A percentile compares a stretch with the other conserved stretches of the same genome.
phyloP scores from a whole-genome alignment of 2,888 invertebrate species.

The Neelides folsomi region DNA sequence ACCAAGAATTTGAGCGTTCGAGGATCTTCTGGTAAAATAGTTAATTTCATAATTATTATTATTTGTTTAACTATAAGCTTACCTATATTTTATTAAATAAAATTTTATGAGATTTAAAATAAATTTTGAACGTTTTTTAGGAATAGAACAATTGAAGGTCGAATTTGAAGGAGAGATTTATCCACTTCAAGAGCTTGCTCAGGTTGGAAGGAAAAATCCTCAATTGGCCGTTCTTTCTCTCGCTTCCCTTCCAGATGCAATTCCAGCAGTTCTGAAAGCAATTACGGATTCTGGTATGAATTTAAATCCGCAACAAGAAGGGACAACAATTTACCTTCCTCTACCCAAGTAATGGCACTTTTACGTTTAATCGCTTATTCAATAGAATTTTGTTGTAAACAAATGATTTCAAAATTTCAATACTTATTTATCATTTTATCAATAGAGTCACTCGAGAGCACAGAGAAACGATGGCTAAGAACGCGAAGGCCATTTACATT shows the following conservation, averaged over 20 bases:
- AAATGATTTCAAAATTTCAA: not conserved
- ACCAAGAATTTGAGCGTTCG: constrained; percentile 64
- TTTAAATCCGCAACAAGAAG: constrained; percentile 87
- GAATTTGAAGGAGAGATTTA: constrained; percentile 65
- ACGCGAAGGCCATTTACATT: constrained; percentile 66
- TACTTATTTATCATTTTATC: not conserved
- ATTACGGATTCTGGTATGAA: constrained; percentile 72
- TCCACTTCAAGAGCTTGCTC: constrained; percentile 73
- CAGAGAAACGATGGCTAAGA: constrained; percentile 72
- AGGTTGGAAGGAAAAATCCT: constrained; percentile 73
- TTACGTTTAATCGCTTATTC: not conserved
- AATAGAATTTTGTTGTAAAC: not conserved
- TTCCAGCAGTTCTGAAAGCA: constrained; percentile 61
- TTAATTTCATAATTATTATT: too few species aligned
- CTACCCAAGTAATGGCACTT: constrained; percentile 57
- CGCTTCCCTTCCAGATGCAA: constrained; percentile 70
- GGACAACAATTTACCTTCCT: constrained; percentile 73
- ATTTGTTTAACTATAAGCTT: too few species aligned
- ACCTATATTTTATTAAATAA: too few species aligned
- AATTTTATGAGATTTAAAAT: too few species aligned
- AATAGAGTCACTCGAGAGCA: constrained; percentile 76
- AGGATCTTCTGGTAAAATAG: constrained; percentile 57
- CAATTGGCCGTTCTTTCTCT: constrained; percentile 74
- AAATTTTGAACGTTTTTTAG: constrained; percentile 35
- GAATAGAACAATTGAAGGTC: constrained; percentile 63